Percentiles rank a stretch among this genome's conserved stretches.
Evolutionary conservation across 1,140 invertebrate species (phyloP).

Genomic region (Bradysia coprophila): DNA sequence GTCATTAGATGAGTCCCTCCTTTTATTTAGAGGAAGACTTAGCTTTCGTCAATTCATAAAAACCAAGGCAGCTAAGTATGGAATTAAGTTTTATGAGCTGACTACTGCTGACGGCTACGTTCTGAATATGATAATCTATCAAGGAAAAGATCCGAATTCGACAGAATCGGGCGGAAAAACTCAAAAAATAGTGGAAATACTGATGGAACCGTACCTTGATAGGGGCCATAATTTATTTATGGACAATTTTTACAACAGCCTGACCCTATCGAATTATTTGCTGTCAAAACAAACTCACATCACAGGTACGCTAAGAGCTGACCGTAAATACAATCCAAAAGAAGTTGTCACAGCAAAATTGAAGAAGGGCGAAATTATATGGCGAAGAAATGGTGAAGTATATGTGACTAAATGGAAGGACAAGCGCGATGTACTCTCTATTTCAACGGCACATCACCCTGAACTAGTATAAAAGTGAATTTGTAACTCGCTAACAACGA

Average conservation of each 20-base stretch:
- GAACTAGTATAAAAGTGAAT: no score
- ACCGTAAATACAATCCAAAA: constrained; percentile 12
- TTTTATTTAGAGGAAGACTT: constrained; percentile 14
- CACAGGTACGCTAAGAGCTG: constrained; percentile 11
- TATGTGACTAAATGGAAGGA: constrained; percentile 19
- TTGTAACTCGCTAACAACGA: no score
- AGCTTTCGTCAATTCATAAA: constrained; percentile 12
- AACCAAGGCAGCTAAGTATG: constrained; percentile 14
- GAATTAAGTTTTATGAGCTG: constrained; percentile 15
- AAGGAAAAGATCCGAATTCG: constrained; percentile 4
- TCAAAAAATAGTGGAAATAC: constrained; percentile 7
- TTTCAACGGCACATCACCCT: constrained; percentile 11
- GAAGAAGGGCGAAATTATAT: constrained; percentile 11
- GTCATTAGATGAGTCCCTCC: constrained; percentile 14
- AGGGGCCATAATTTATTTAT: constrained; percentile 15
- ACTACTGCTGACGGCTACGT: constrained; percentile 14
- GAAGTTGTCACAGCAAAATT: constrained; percentile 8
- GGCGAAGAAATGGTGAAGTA: constrained; percentile 9
- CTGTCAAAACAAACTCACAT: constrained; percentile 10
- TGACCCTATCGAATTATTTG: constrained; percentile 9
- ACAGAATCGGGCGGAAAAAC: constrained; percentile 1
- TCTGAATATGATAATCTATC: constrained; percentile 14
- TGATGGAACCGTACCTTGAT: constrained; percentile 11
- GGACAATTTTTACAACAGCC: constrained; percentile 15
- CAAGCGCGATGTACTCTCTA: constrained; percentile 12